Percentiles rank a stretch among this genome's conserved stretches.
Conservation (phyloP, 2,113 vertebrate species). For the Takifugu flavidus region DNA sequence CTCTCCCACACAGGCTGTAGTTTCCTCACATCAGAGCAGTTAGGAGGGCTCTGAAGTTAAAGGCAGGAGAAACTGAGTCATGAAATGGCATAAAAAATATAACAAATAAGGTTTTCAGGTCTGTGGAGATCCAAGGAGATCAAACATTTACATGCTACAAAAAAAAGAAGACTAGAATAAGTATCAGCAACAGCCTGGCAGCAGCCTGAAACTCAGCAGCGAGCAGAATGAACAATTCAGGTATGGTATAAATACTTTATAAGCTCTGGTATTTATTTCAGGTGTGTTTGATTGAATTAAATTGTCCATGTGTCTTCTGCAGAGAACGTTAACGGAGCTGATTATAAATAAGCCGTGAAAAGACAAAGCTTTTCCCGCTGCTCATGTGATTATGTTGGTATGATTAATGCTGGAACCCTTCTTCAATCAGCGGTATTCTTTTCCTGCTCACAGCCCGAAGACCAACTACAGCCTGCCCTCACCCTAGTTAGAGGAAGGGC, state of each 20-base stretch:
- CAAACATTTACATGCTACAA: too few species aligned
- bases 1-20: background rate
- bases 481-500: background rate
- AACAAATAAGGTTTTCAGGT: too few species aligned
- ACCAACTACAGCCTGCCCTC: background rate
- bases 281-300: background rate
- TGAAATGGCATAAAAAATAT: too few species aligned
- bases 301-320: background rate
- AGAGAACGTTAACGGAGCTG: background rate
- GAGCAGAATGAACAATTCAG: background rate
- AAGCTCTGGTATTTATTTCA: constrained; percentile 2
- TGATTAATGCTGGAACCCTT: constrained; percentile 35
- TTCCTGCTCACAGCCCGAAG: constrained; percentile 7
- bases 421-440: constrained; percentile 12
- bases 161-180: too few species aligned
- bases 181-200: too few species aligned
- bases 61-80: too few species aligned
- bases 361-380: constrained; percentile 13
- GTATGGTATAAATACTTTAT: constrained; percentile 3
- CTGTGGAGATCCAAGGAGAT: too few species aligned
- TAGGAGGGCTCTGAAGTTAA: too few species aligned
- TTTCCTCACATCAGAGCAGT: background rate
- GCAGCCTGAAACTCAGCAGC: too few species aligned
- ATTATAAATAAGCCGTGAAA: constrained; percentile 7
- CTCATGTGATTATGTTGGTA: constrained; percentile 45